These are phyloP conservation scores for Ceratothoa steindachneri DNA, from an alignment of 2,888 invertebrate species.

Conservation along the genomic window DNA sequence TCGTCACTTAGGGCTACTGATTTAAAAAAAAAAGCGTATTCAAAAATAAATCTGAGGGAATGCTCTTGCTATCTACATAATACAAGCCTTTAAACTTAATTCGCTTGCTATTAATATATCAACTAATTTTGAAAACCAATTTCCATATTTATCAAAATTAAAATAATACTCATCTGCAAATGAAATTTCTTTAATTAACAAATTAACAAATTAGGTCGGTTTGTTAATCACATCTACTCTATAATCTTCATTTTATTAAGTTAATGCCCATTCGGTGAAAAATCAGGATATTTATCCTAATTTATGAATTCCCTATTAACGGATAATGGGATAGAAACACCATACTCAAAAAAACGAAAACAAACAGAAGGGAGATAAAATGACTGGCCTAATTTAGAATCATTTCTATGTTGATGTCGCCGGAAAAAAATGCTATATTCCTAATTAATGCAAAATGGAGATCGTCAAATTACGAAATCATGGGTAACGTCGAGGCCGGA, in stretches of 20 bases:
- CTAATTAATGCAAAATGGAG: constrained; percentile 10
- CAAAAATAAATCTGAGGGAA: no score
- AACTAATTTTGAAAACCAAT: no score
- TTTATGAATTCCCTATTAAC: constrained; percentile 4
- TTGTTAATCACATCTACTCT: not conserved
- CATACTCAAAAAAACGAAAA: not conserved
- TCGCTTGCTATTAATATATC: no score
- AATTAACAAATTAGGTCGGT: no score
- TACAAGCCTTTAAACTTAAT: no score
- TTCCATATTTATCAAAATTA: no score
- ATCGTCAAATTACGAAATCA: constrained; percentile 1
- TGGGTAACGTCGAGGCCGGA: not conserved
- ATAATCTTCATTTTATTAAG: not conserved
- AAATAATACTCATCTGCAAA: no score
- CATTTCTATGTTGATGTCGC: constrained; percentile 3
- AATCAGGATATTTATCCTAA: constrained; percentile 5
- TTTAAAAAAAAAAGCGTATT: no score
- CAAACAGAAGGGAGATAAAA: not conserved
- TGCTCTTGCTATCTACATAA: no score
- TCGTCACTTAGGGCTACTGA: no score
- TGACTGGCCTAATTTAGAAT: not conserved
- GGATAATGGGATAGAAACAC: not conserved
- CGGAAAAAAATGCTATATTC: not conserved
- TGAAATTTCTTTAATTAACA: no score
- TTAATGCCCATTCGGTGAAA: not conserved